These are phyloP conservation scores for Caenorhabditis tropicalis DNA, from an alignment of 1,140 invertebrate genomes.

Conservation along the genomic window DNA sequence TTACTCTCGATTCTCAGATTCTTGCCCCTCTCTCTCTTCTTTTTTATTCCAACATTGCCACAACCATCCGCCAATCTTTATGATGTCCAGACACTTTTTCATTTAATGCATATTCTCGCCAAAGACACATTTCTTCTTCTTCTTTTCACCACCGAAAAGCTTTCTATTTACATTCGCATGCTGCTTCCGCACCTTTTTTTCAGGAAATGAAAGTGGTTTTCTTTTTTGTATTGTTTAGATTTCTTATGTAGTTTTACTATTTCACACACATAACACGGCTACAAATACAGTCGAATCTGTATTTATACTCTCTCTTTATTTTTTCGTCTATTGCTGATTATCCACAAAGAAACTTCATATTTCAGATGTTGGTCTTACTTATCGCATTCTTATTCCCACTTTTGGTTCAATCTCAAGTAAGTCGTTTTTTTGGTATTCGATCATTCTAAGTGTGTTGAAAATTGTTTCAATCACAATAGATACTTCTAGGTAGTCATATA, in stretches of 20 bases:
- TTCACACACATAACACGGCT: not conserved
- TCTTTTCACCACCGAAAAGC: too few relatives aligned
- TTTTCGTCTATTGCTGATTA: not conserved
- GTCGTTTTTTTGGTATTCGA: too few relatives aligned
- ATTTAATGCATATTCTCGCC: not conserved
- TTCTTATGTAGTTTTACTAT: not conserved
- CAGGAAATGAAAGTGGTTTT: conserved; percentile 14
- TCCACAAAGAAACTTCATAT: not conserved
- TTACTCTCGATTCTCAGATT: not conserved
- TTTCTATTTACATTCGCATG: not conserved
- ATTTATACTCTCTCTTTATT: not conserved
- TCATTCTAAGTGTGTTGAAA: too few relatives aligned
- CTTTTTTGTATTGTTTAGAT: not conserved
- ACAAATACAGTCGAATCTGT: not conserved
- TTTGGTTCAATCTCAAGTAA: not conserved
- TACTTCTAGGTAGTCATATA: too few relatives aligned
- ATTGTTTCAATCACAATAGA: too few relatives aligned
- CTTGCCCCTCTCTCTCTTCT: not conserved
- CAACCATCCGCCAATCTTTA: not conserved
- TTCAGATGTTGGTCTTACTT: conserved; percentile 43
- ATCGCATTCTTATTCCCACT: not conserved
- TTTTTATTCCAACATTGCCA: not conserved
- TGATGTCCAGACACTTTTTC: conserved; percentile 41
- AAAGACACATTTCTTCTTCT: not conserved
- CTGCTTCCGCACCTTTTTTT: conserved; percentile 13